Evolutionary conservation across 1,140 invertebrate species (phyloP).

Genomic region (Lordiphosa stackelbergi): DNA sequence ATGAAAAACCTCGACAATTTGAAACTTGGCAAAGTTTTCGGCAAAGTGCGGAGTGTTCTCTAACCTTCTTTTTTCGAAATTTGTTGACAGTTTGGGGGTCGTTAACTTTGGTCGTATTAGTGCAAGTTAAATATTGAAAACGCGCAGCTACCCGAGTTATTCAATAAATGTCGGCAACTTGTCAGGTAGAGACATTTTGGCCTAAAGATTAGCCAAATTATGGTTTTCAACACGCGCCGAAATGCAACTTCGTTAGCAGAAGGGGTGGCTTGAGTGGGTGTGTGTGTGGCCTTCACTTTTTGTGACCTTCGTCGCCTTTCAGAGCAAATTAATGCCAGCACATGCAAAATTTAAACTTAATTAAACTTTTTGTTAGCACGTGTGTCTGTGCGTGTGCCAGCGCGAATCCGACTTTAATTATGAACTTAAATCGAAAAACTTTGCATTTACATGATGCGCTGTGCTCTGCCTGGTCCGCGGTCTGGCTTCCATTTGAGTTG

Average conservation of each 20-base stretch:
- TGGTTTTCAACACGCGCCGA: slow-evolving; percentile 48
- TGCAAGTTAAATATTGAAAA: slow-evolving; percentile 68
- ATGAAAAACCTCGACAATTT: slow-evolving; percentile 45
- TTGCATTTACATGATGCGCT: slow-evolving; percentile 45
- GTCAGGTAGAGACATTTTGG: slow-evolving; percentile 43
- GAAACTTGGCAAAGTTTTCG: slow-evolving; percentile 56
- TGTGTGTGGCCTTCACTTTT: slow-evolving; percentile 13
- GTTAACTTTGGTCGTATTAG: slow-evolving; percentile 58
- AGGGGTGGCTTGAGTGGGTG: slow-evolving; percentile 10
- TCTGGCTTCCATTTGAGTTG: slow-evolving; percentile 8
- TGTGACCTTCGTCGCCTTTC: slow-evolving; percentile 50
- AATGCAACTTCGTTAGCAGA: slow-evolving; percentile 7
- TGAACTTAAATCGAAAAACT: slow-evolving; percentile 76
- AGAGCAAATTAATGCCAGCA: slow-evolving; percentile 47
- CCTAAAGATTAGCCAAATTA: slow-evolving; percentile 58
- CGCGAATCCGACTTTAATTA: slow-evolving; percentile 65
- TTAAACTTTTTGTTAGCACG: slow-evolving; percentile 48
- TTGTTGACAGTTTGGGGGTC: slow-evolving; percentile 63
- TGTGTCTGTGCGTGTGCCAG: slow-evolving; percentile 10
- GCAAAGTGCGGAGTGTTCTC: slow-evolving; percentile 33
- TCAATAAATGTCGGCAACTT: slow-evolving; percentile 65
- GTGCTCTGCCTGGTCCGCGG: slow-evolving; percentile 3
- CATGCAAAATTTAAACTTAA: slow-evolving; percentile 66
- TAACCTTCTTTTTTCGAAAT: slow-evolving; percentile 26
- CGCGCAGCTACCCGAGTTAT: slow-evolving; percentile 48